phyloP scores from a whole-genome alignment of 2,113 vertebrate genomes.

The Gadus macrocephalus region DNA sequence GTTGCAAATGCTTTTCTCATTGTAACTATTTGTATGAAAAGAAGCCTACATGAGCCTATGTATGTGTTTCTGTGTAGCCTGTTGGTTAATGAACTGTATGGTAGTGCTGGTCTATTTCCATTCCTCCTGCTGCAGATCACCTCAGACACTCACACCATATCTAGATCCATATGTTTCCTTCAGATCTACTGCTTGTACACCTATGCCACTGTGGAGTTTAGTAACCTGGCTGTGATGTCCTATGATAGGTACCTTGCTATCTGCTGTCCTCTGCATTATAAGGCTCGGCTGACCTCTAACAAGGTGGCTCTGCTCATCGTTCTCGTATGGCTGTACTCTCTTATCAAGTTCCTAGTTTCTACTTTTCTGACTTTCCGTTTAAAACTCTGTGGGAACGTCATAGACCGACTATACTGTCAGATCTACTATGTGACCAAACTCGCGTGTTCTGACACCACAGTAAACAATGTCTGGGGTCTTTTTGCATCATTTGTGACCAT shows the following conservation, averaged over 20 bases:
- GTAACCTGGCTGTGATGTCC: constrained; percentile 42
- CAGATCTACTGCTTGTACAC: too few species aligned
- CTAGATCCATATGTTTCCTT: too few species aligned
- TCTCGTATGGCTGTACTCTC: too few species aligned
- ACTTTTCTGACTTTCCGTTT: background rate
- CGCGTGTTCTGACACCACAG: background rate
- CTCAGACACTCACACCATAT: too few species aligned
- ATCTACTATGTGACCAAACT: too few species aligned
- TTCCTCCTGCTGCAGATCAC: too few species aligned
- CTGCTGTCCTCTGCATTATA: constrained; percentile 48
- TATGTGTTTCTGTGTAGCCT: constrained; percentile 60
- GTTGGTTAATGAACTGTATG: constrained; percentile 55
- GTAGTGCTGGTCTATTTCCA: constrained; percentile 16
- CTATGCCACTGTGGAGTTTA: too few species aligned
- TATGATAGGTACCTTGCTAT: constrained; percentile 53
- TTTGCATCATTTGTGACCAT: constrained; percentile 55
- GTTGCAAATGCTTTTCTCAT: constrained; percentile 38
- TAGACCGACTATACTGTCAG: too few species aligned
- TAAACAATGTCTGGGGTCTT: background rate
- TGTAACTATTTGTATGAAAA: constrained; percentile 43
- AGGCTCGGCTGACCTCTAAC: constrained; percentile 30
- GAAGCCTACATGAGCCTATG: constrained; percentile 63
- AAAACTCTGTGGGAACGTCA: constrained; percentile 22
- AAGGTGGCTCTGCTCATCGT: too few species aligned
- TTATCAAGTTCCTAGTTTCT: too few species aligned